phyloP scores from a whole-genome alignment of 30 jellyfish, hydroid and myxozoan genomes.

The Cassiopea xamachana region DNA sequence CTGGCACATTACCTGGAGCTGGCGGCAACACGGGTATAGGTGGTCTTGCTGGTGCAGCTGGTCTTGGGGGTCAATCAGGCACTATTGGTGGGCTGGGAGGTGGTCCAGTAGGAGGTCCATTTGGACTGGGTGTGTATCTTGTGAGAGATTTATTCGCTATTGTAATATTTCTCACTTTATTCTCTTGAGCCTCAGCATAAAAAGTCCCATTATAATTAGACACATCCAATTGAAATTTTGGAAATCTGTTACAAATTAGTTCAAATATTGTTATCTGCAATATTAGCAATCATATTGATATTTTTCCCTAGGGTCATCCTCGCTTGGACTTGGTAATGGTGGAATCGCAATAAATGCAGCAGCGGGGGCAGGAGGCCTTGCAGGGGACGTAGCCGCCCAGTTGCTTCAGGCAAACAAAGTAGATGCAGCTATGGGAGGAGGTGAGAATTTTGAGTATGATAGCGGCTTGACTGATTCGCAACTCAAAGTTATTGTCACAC shows the following conservation, averaged over 20 bases:
- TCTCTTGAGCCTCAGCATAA: too few relatives aligned
- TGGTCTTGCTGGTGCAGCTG: constrained; percentile 94
- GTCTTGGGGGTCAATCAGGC: constrained; percentile 94
- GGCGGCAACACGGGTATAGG: constrained; percentile 92
- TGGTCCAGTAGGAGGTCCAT: constrained; percentile 73
- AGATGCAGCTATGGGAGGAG: constrained; percentile 79
- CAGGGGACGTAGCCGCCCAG: constrained; percentile 69
- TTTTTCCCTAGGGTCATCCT: constrained; percentile 75
- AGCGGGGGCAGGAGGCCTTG: constrained; percentile 89
- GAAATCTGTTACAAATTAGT: too few relatives aligned
- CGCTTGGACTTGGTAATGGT: constrained; percentile 90
- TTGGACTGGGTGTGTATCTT: constrained; percentile 81
- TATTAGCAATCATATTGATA: too few relatives aligned
- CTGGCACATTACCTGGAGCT: constrained; percentile 90
- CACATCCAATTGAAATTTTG: too few relatives aligned
- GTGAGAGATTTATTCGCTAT: background rate
- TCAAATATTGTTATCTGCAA: too few relatives aligned
- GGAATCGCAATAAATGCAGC: constrained; percentile 85
- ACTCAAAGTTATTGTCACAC: too few relatives aligned
- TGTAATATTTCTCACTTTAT: too few relatives aligned
- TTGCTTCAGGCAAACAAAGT: constrained; percentile 72
- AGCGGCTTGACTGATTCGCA: too few relatives aligned
- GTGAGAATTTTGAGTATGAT: background rate
- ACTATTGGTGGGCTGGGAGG: constrained; percentile 84
- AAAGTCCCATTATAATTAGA: too few relatives aligned